Evolutionary conservation across 2,113 vertebrate genomes (phyloP).

Genomic region (Macquaria ambigua): DNA sequence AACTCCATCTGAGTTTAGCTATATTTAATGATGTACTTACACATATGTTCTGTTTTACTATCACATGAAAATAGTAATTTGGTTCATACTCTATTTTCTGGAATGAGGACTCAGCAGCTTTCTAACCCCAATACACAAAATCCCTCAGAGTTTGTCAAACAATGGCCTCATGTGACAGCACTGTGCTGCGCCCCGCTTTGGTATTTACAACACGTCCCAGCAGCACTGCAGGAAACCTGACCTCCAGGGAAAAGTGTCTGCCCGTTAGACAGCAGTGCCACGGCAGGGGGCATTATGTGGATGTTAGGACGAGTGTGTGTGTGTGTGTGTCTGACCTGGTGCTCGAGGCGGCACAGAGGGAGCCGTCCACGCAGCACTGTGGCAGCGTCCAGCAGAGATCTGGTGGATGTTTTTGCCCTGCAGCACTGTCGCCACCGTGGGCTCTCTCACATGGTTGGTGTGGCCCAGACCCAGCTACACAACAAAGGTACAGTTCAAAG

Average conservation of each 20-base stretch:
- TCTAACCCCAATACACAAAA: background rate
- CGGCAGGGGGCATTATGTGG: background rate
- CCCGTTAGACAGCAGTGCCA: background rate
- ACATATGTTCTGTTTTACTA: background rate
- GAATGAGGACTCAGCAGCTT: background rate
- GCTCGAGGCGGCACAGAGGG: constrained; percentile 77
- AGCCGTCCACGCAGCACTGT: constrained; percentile 87
- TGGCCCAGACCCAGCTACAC: constrained; percentile 86
- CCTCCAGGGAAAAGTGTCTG: background rate
- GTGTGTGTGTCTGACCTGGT: constrained; percentile 75
- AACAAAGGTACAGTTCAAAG: background rate
- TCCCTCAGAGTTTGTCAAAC: background rate
- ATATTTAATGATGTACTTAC: background rate
- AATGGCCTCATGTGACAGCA: constrained; percentile 12
- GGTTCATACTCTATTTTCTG: background rate
- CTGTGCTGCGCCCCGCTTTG: background rate
- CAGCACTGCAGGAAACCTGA: constrained; percentile 20
- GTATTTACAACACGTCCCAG: background rate
- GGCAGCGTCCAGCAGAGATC: constrained; percentile 88
- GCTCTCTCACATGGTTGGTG: constrained; percentile 87
- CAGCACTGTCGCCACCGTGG: constrained; percentile 78
- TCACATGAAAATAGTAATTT: background rate
- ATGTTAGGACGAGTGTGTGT: background rate
- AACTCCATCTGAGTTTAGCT: background rate
- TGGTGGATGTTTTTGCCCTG: constrained; percentile 85